These are phyloP conservation scores for Xenus cinereus DNA, from an alignment of 2,113 vertebrate species.

Conservation along the genomic window DNA sequence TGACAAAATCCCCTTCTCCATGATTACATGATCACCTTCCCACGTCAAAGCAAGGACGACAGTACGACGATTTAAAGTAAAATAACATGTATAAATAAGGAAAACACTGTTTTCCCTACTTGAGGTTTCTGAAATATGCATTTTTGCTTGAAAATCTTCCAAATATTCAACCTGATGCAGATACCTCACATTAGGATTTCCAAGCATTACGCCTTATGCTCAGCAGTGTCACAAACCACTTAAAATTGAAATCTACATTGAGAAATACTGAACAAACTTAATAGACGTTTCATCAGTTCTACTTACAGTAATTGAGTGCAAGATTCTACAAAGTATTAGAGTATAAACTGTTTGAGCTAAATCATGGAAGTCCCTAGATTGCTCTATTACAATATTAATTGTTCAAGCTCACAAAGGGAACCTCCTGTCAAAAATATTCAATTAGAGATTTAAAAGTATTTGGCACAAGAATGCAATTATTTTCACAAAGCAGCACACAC, in stretches of 20 bases:
- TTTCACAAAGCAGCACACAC: background rate
- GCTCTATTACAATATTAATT: conserved; percentile 43
- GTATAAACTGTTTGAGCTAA: background rate
- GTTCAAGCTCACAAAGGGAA: conserved; percentile 30
- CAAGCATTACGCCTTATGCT: background rate
- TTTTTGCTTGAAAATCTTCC: background rate
- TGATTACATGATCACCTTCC: background rate
- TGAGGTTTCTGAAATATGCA: background rate
- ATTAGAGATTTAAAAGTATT: conserved; percentile 29
- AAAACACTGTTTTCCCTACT: background rate
- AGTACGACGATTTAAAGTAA: background rate
- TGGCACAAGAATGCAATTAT: conserved; percentile 13
- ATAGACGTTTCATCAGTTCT: background rate
- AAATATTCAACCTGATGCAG: background rate
- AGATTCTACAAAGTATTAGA: background rate
- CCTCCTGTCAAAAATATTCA: conserved; percentile 37
- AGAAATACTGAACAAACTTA: background rate
- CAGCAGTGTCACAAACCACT: background rate
- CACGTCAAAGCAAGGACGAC: background rate
- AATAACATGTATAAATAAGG: background rate
- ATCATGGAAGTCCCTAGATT: background rate
- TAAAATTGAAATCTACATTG: background rate
- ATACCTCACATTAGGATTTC: background rate
- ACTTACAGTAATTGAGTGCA: background rate
- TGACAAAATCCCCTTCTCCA: background rate